Percentiles rank a stretch among this genome's conserved stretches.
phyloP scores from a whole-genome alignment of 2,888 invertebrate species.

The Galerucella nymphaeae region DNA sequence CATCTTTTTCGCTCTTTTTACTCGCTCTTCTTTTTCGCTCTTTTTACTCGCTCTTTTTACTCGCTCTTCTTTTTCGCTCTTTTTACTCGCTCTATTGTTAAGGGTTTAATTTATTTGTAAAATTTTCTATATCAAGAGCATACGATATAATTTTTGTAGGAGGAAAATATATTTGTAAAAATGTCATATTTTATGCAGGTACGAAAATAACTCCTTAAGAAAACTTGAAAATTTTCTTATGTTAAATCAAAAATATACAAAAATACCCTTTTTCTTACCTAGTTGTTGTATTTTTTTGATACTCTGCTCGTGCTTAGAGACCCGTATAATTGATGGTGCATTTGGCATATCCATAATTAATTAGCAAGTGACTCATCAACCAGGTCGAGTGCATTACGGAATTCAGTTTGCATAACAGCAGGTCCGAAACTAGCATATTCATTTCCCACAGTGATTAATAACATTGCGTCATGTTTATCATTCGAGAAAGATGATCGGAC shows the following conservation, averaged over 20 bases:
- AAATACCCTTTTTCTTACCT: no score
- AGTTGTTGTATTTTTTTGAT: not conserved
- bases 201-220: not conserved
- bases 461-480: slow-evolving; percentile 13
- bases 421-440: slow-evolving; percentile 15
- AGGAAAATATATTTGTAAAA: no score
- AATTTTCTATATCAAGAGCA: no score
- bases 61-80: no score
- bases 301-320: not conserved
- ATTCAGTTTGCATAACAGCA: slow-evolving; percentile 24
- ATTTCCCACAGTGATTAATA: slow-evolving; percentile 26
- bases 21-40: no score
- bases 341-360: slow-evolving; percentile 15
- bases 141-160: no score
- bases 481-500: not conserved
- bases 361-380: not conserved
- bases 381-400: slow-evolving; percentile 14
- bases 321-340: not conserved
- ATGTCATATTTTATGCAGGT: not conserved
- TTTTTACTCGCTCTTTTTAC: no score
- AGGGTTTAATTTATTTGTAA: no score
- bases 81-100: no score
- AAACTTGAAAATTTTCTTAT: not conserved
- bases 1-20: no score
- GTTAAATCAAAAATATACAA: no score